These are phyloP conservation scores for Pteronura brasiliensis DNA, from an alignment of 2,113 vertebrate species.

Conservation along the genomic window DNA sequence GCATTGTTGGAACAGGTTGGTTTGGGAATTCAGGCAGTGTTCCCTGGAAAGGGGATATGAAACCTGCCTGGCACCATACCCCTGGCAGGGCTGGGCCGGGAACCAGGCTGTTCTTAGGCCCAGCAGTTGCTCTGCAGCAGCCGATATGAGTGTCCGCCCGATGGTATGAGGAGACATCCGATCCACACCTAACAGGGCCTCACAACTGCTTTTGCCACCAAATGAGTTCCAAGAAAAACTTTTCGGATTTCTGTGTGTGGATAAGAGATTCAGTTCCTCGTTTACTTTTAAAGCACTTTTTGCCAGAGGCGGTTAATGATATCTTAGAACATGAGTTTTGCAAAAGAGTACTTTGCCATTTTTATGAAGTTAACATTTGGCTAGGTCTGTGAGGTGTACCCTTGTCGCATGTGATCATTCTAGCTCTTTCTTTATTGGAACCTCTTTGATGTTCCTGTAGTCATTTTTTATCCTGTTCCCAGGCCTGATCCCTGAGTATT, in stretches of 20 bases:
- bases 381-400: not conserved
- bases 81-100: too few species aligned
- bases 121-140: accelerated
- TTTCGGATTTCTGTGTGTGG: not conserved
- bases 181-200: not conserved
- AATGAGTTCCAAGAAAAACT: not conserved
- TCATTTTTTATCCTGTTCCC: not conserved
- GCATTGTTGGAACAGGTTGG: not conserved
- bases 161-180: accelerated
- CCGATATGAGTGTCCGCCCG: accelerated
- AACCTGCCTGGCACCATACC: accelerated
- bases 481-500: not conserved
- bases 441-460: not conserved
- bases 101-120: accelerated
- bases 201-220: not conserved
- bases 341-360: not conserved
- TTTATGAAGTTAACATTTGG: not conserved
- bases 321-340: not conserved
- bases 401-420: not conserved
- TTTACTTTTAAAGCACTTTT: not conserved
- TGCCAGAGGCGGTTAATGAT: not conserved
- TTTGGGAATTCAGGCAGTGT: accelerated
- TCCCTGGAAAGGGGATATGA: not conserved
- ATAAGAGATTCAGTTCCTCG: not conserved
- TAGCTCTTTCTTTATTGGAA: not conserved